Base-by-base conservation (phyloP, 2,797 vertebrate species). In the Gymnoscopelus braueri region DNA sequence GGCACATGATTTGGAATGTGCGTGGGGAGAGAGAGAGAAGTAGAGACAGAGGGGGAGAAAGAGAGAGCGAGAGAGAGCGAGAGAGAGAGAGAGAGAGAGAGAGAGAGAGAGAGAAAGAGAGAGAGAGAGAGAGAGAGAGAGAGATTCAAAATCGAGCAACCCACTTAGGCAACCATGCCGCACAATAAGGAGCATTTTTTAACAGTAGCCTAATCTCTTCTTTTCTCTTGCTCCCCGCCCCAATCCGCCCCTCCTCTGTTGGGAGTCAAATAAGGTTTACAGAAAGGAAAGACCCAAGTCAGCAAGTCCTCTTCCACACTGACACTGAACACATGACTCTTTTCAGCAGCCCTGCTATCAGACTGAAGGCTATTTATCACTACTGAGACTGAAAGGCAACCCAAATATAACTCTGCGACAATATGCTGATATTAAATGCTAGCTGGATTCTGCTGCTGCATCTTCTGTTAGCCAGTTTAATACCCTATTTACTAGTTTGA, bases 241-340 rank as follows among this genome's bases (percentile, higher is more conserved):
- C 63, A 62, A 73, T 67, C 74, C 65, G 60, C 78, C 76, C 77
- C 83, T 81, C 77, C 87, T 85, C 85, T 82, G 75, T 89, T 55
- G 77, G 74, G 81, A 93, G 91, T 93, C 88, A 90, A 92, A 92
- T 91, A 89, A 89, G 88, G 90, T 92, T 92, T 91, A 87, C 82
- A 89, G 87, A 92, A 92, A 88, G 89, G 91, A 91, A 93, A 91
- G 85, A 80, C 87, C 87, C 84, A 82, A 93, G 92, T 94, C 93
- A 94, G 92, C 91, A 92, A 91, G 89, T 92, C 88, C 78, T 76
- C 80, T 80, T 87, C 88, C 86, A 83, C 71, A 24, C 84, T 90
- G 87, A 89, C 88, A 92, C 89, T 87, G 87, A 92, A 91, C 92
- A 91, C 90, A 88, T 86, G 75, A 87, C 88, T 87, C 87, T 81